Evolutionary conservation across 2,797 vertebrate genomes (phyloP), one percentile per base, ranked within the genome.

Genomic region (Avahi laniger): DNA sequence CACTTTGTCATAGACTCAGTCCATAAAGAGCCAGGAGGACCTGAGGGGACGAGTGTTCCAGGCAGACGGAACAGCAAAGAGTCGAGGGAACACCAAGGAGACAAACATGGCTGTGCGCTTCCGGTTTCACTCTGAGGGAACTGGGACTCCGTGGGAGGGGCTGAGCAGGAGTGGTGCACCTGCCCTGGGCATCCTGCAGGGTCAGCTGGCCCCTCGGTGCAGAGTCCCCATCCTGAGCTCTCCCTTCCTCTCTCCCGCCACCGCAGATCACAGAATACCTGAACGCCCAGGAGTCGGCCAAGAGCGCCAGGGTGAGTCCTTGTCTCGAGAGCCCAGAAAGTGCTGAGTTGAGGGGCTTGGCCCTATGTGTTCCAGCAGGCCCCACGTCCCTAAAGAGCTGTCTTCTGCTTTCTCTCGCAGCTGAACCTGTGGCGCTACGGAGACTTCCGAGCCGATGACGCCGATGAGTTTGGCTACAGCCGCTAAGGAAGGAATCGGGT

Each of bases 381-480:
- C 61, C 24, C 3, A 0, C 14, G n/a, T 35, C 9, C 1, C 20
- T 73, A 8, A 87, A 43, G 5, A 14, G 8, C 33, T 7, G 0
- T 30, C 11, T 78, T 65, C 69, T 61, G 8, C 72, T 89, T 67
- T 41, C 92, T 59, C 81, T 94, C n/a, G 0, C 97, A 99, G 99
- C 99, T 99, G 98, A 99, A 99, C 98, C 99, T 99, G 95, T 99
- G 99, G 99, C 99, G 99, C 95, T 99, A 99, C 1, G 99, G 99
- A 86, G 99, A 99, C 97, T 99, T 99, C 99, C 99, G 99, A 0
- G 99, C 99, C 0, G 99, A 99, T 3, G 99, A 99, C 0, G 99
- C 99, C 0, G 99, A 99, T 20, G 99, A 99, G 98, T 99, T 99
- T 33, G 99, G 99, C 92, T 99, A 99, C 98, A 98, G 99, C 85